Conservation (phyloP, 2,113 vertebrate genomes). For the Butorides virescens region DNA sequence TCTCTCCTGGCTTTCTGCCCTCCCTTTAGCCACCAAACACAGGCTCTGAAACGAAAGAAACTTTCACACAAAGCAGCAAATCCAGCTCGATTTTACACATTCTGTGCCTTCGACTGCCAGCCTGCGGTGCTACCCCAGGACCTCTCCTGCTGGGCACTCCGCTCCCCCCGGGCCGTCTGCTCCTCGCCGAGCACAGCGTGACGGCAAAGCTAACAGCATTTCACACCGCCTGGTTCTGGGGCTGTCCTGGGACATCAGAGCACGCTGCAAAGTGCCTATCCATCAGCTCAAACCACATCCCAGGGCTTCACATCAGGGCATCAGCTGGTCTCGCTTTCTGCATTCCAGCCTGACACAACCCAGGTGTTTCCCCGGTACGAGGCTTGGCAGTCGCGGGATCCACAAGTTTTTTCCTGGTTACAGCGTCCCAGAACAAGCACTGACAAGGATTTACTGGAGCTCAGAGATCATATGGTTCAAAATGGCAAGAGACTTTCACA, state of each 20-base stretch:
- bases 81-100: not conserved
- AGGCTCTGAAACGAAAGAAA: not conserved
- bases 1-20: not conserved
- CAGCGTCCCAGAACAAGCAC: not conserved
- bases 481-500: not conserved
- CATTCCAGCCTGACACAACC: not conserved
- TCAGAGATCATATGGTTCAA: not conserved
- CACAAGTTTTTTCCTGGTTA: not conserved
- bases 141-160: not conserved
- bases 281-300: not conserved
- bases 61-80: constrained; percentile 11
- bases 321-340: not conserved
- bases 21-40: not conserved
- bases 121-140: not conserved
- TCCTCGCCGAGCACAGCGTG: not conserved
- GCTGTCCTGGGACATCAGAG: not conserved
- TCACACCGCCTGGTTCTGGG: not conserved
- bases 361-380: not conserved
- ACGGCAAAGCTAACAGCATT: not conserved
- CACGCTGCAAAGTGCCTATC: rapidly evolving
- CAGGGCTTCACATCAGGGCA: not conserved
- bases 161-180: not conserved
- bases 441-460: not conserved
- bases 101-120: not conserved
- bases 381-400: not conserved